Percentiles rank a stretch among this genome's conserved stretches.
These are phyloP conservation scores for Parelbella ahira DNA, from an alignment of 2,888 invertebrate genomes.

Conservation along the genomic window DNA sequence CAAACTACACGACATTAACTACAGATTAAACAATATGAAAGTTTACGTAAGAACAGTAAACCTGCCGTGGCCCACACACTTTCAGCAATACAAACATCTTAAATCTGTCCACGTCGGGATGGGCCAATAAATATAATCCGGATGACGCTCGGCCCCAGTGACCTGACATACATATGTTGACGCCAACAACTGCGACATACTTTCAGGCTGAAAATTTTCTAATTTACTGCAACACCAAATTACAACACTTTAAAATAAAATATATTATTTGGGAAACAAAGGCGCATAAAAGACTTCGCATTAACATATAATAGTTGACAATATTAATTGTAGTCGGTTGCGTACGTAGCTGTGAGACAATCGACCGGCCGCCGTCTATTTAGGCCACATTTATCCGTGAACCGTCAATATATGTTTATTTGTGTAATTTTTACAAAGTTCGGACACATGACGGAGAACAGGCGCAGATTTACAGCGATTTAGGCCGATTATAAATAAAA, in stretches of 20 bases:
- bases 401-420: slow-evolving; percentile 9
- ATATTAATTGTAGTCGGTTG: slow-evolving; percentile 5
- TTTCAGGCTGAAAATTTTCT: slow-evolving; percentile 51
- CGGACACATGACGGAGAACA: slow-evolving; percentile 10
- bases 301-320: slow-evolving; percentile 26
- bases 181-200: slow-evolving; percentile 64
- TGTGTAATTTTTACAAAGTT: slow-evolving; percentile 9
- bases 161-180: slow-evolving; percentile 57
- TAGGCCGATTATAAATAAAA: slow-evolving; percentile 18
- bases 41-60: no score
- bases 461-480: slow-evolving; percentile 12
- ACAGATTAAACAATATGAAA: no score
- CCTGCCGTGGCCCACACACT: no score
- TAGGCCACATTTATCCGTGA: not conserved
- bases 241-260: slow-evolving; percentile 31
- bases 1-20: no score
- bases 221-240: slow-evolving; percentile 44
- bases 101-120: slow-evolving; percentile 24
- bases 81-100: no score
- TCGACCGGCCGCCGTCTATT: not conserved
- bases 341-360: slow-evolving; percentile 7
- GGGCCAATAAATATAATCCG: slow-evolving; percentile 61
- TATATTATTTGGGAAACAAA: slow-evolving; percentile 27
- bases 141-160: slow-evolving; percentile 53
- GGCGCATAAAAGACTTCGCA: slow-evolving; percentile 25